Evolutionary conservation across 2,113 vertebrate species (phyloP).

Genomic region (Pseudopodoces humilis): DNA sequence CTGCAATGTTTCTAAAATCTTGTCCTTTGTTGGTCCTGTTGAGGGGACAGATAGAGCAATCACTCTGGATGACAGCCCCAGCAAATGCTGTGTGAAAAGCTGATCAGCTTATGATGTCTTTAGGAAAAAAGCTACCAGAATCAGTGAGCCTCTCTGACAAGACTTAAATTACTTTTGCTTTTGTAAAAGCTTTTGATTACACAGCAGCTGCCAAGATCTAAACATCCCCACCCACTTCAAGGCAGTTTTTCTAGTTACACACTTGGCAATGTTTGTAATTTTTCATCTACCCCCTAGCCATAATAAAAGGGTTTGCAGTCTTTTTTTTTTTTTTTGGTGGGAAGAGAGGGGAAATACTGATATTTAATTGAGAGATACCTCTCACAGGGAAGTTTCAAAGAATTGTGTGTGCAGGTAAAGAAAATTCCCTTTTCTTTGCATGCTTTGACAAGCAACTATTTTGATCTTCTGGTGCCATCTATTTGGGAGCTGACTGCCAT

Average conservation of each 20-base stretch:
- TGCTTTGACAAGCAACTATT: background rate
- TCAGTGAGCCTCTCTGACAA: background rate
- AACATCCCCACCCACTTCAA: background rate
- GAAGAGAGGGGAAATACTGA: background rate
- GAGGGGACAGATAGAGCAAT: background rate
- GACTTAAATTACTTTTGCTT: constrained; percentile 8
- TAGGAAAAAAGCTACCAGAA: background rate
- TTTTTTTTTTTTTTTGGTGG: background rate
- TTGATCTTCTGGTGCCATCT: background rate
- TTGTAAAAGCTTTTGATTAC: constrained; percentile 40
- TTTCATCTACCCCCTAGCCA: background rate
- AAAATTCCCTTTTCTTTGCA: background rate
- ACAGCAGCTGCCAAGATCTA: background rate
- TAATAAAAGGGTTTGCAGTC: background rate
- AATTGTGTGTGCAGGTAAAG: background rate
- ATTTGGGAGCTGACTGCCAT: background rate
- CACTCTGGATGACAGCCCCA: background rate
- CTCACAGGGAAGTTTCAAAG: background rate
- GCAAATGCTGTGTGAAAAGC: background rate
- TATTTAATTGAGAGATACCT: background rate
- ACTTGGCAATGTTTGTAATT: background rate
- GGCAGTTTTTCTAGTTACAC: background rate
- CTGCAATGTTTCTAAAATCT: background rate
- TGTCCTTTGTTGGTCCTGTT: background rate
- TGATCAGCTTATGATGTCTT: background rate